Evolutionary conservation across 2,113 vertebrate genomes (phyloP).

Genomic region (Hippocampus mohnikei): DNA sequence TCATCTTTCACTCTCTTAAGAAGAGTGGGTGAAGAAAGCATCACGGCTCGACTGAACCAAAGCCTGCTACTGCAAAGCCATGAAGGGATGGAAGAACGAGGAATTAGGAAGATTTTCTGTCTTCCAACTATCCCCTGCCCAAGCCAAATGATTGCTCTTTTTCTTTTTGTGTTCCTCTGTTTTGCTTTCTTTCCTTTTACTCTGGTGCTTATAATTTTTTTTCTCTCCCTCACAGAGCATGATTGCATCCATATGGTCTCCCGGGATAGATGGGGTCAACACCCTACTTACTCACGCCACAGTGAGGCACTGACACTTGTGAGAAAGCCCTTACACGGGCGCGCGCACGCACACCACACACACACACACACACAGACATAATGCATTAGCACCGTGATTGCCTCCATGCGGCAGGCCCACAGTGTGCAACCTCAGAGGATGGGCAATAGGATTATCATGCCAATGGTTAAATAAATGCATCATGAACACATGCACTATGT

Average conservation of each 20-base stretch:
- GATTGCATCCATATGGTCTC: conserved; percentile 74
- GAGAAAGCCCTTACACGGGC: conserved; percentile 53
- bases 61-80: conserved; percentile 59
- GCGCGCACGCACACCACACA: conserved; percentile 8
- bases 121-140: conserved; percentile 58
- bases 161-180: conserved; percentile 28
- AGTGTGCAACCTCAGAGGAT: conserved; percentile 41
- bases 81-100: conserved; percentile 61
- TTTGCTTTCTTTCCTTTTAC: conserved; percentile 32
- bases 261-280: conserved; percentile 68
- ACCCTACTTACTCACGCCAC: conserved; percentile 70
- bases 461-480: conserved; percentile 52
- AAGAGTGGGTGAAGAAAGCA: conserved; percentile 54
- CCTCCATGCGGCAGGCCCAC: conserved; percentile 35
- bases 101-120: conserved; percentile 66
- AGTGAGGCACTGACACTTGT: conserved; percentile 66
- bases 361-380: conserved; percentile 11
- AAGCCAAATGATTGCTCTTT: conserved; percentile 51
- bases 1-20: conserved; percentile 47
- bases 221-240: conserved; percentile 39
- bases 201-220: conserved; percentile 42
- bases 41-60: conserved; percentile 52
- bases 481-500: conserved; percentile 54
- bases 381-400: conserved; percentile 31
- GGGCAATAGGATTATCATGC: conserved; percentile 44